Conservation (phyloP, 1,140 invertebrate genomes). For the Halesus radiatus region DNA sequence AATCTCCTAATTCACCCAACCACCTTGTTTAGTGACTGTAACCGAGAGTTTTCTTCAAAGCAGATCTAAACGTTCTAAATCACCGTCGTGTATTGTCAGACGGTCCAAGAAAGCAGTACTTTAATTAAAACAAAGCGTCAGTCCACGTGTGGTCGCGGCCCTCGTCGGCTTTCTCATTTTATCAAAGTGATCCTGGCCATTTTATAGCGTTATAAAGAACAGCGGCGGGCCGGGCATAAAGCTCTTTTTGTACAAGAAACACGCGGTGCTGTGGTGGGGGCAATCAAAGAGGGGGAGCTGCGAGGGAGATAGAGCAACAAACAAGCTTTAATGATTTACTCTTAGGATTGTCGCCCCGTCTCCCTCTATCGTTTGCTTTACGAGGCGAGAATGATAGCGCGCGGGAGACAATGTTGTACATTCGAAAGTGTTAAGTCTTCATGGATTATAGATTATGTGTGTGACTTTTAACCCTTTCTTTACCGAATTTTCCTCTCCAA, state of each 20-base stretch:
- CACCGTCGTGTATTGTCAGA: neutral
- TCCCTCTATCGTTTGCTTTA: slow-evolving; percentile 28
- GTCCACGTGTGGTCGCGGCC: slow-evolving; percentile 34
- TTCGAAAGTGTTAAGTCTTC: neutral
- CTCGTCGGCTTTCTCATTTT: slow-evolving; percentile 22
- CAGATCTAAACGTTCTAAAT: neutral
- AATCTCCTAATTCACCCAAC: neutral
- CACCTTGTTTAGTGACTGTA: neutral
- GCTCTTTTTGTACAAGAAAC: slow-evolving; percentile 49
- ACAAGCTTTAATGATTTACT: slow-evolving; percentile 51
- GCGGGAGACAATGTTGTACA: neutral
- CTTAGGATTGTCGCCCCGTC: neutral
- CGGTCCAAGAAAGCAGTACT: neutral
- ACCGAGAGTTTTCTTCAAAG: neutral
- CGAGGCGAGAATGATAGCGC: slow-evolving; percentile 13
- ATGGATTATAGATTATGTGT: neutral
- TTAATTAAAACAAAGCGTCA: neutral
- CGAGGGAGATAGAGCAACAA: slow-evolving; percentile 43
- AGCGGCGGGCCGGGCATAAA: slow-evolving; percentile 36
- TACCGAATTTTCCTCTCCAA: too few relatives aligned
- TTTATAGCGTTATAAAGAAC: slow-evolving; percentile 45
- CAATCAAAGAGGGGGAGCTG: slow-evolving; percentile 46
- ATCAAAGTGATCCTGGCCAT: slow-evolving; percentile 41
- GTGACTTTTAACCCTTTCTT: neutral
- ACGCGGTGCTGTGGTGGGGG: slow-evolving; percentile 39